These are phyloP conservation scores for Zoanthus sociatus DNA, from an alignment of 92 coral and sea anemone genomes.

Conservation along the genomic window DNA sequence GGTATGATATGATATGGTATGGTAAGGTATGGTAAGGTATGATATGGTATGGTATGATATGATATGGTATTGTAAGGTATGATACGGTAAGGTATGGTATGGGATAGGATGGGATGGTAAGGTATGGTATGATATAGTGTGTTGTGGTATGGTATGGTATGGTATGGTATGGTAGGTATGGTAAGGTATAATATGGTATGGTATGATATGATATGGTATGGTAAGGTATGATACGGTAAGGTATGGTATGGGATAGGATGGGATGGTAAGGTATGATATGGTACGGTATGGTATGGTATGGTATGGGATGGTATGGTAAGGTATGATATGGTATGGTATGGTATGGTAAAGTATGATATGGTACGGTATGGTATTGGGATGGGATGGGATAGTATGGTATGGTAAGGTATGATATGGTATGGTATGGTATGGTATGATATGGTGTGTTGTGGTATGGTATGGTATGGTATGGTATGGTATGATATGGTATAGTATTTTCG, in stretches of 20 bases:
- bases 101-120: no score
- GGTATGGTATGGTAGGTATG: not conserved
- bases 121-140: no score
- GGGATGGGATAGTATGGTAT: not conserved
- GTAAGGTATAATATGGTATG: not conserved
- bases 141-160: not conserved
- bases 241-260: no score
- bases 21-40: not conserved
- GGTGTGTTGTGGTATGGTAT: no score
- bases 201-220: no score
- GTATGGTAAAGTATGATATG: not conserved
- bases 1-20: not conserved
- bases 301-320: no score
- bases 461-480: no score
- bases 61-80: not conserved
- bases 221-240: not conserved
- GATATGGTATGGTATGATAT: not conserved
- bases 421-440: not conserved
- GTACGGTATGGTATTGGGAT: not conserved
- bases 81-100: not conserved
- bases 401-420: not conserved
- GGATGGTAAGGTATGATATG: not conserved
- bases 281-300: no score
- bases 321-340: no score
- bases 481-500: no score